Percentiles rank a stretch among this genome's conserved stretches.
Evolutionary conservation across 2,888 invertebrate species (phyloP).

Genomic region (Drosophila barbarae): DNA sequence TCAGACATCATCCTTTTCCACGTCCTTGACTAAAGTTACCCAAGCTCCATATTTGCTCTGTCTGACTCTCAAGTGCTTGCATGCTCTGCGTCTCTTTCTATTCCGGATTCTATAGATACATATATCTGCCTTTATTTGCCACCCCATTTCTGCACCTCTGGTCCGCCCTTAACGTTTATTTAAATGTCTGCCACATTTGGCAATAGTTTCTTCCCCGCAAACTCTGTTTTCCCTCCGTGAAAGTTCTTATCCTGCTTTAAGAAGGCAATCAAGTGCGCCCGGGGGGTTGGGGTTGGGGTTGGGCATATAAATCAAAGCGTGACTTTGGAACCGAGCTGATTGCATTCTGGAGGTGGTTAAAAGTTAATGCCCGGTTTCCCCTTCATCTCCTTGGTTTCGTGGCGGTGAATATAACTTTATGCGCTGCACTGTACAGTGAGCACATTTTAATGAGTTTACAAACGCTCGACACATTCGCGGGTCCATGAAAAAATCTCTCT

Average conservation of each 20-base stretch:
- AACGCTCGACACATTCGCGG: constrained; percentile 72
- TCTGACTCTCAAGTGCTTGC: constrained; percentile 58
- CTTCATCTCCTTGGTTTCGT: neutral
- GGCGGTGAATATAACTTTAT: constrained; percentile 54
- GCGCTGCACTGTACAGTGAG: constrained; percentile 46
- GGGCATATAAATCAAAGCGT: constrained; percentile 53
- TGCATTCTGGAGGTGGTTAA: constrained; percentile 33
- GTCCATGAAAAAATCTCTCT: constrained; percentile 46
- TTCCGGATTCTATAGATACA: neutral
- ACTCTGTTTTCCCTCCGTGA: neutral
- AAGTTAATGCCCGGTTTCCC: constrained; percentile 35
- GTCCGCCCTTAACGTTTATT: constrained; percentile 66
- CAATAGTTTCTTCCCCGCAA: constrained; percentile 36
- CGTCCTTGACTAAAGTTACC: constrained; percentile 54
- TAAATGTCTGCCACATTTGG: constrained; percentile 66
- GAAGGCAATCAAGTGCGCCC: constrained; percentile 48
- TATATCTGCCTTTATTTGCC: neutral
- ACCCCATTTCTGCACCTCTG: constrained; percentile 24
- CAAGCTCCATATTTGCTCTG: constrained; percentile 54
- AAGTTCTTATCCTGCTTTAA: constrained; percentile 49
- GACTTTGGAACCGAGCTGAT: constrained; percentile 30
- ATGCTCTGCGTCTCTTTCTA: constrained; percentile 49
- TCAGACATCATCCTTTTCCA: constrained; percentile 16
- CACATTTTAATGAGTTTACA: constrained; percentile 71
- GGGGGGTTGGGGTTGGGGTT: constrained; percentile 7